These are phyloP conservation scores for Elephantulus edwardii DNA, from an alignment of 2,113 vertebrate species.

Conservation along the genomic window DNA sequence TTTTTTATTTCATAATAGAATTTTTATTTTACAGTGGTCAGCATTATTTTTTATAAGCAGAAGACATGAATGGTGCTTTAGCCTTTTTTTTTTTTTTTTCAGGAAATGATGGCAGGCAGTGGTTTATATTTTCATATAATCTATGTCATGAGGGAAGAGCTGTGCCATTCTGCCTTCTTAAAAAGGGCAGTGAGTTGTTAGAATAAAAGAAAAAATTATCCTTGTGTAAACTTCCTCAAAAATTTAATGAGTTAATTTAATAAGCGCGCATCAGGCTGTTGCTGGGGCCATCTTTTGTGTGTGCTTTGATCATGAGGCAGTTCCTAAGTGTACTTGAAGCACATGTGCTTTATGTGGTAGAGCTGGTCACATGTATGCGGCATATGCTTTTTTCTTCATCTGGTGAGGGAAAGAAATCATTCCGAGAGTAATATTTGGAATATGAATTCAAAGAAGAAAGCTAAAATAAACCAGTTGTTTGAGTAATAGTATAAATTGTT, in stretches of 20 bases:
- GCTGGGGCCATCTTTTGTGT: neutral
- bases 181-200: neutral
- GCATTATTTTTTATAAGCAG: neutral
- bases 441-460: constrained; percentile 5
- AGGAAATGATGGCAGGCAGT: neutral
- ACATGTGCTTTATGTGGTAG: rapidly evolving
- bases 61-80: neutral
- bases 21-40: neutral
- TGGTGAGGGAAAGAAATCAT: neutral
- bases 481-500: constrained; percentile 49
- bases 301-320: constrained; percentile 1
- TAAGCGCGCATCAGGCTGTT: neutral
- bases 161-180: neutral
- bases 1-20: too few species aligned
- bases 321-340: rapidly evolving
- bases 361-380: neutral
- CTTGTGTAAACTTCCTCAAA: neutral
- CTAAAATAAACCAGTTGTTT: constrained; percentile 10
- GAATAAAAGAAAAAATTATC: neutral
- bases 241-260: neutral
- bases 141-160: neutral
- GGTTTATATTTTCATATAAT: constrained; percentile 2
- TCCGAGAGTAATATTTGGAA: neutral
- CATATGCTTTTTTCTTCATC: constrained; percentile 2
- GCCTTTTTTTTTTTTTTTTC: neutral